Base-by-base conservation (phyloP, 2,113 vertebrate genomes). In the Morone chrysops region DNA sequence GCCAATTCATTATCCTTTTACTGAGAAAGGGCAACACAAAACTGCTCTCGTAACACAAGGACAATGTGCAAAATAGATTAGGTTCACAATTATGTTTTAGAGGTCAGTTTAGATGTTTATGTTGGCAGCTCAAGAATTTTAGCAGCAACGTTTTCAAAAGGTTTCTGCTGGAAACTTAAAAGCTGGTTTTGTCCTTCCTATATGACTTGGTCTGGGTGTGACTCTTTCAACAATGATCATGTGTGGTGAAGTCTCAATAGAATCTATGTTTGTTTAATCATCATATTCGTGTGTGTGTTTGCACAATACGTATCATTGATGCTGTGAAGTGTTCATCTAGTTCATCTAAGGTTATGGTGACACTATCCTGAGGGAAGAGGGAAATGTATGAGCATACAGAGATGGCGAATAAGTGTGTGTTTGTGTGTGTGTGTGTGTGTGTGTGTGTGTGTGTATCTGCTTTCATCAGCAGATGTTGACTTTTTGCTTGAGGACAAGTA, bases 401-500 rank as follows among this genome's bases (percentile, higher is more conserved):
- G 31, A 54, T 40, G 22, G 38, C 20, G 68, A 74, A 72, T 77
- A 63, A 80, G 54, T 60, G 70, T 68, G 41, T 43, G 69, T 53
- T 38, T 70, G 31, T 18, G 59, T 8, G 22, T 50, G 22, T 12
- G 73, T 59, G 61, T 48, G 66, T 74, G 40, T 71, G 41, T 51
- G 75, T 50, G 18, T 20, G 18, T 43, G 3, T 72, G 43, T 67
- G 60, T 73, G 62, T 43, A 72, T 78, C 7, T 85, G 83, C 67
- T 86, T 85, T 83, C 81, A 90, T 90, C 84, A 70, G 74, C 56
- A 88, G 80, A 84, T 48, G 63, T 76, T 83, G 80, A 82, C 69
- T 85, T 72, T 73, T 83, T 65, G 81, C 70, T 70, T 45, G 17
- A 47, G 75, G 80, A 86, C 76, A 81, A 60, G 67, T 66, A 75